Conservation (phyloP, 2,888 invertebrate genomes). For the Parnassius mnemosyne region DNA sequence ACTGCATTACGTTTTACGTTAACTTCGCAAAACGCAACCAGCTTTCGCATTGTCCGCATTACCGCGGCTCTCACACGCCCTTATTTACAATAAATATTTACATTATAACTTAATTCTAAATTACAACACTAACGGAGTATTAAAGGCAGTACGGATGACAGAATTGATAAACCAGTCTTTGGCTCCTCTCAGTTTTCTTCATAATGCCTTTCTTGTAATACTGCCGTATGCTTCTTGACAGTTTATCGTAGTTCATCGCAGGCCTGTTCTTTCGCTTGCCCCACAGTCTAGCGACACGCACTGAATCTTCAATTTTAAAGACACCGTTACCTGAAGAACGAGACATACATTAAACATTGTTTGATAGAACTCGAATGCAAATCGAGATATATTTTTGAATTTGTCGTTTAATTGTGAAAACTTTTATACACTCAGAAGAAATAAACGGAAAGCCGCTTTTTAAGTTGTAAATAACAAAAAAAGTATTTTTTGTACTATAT, state of each 20-base stretch:
- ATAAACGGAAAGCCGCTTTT: not conserved
- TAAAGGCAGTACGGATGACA: constrained; percentile 96
- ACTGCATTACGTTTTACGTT: constrained; percentile 61
- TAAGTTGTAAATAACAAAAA: not conserved
- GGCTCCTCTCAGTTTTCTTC: constrained; percentile 99
- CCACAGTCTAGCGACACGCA: constrained; percentile 98
- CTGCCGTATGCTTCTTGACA: constrained; percentile 97
- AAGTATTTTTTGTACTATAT: constrained; percentile 12
- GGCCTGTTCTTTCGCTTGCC: constrained; percentile 98
- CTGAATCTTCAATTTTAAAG: constrained; percentile 99
- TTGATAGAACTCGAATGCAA: constrained; percentile 32
- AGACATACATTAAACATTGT: constrained; percentile 58
- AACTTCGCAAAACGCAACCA: constrained; percentile 58
- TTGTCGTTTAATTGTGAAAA: too few species aligned
- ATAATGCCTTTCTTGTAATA: constrained; percentile 99
- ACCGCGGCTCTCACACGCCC: constrained; percentile 65
- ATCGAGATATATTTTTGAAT: constrained; percentile 22
- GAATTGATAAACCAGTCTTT: constrained; percentile 99
- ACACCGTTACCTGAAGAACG: constrained; percentile 86
- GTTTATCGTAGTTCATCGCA: constrained; percentile 99
- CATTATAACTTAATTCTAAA: constrained; percentile 51
- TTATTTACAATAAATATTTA: constrained; percentile 58
- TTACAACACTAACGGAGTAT: constrained; percentile 36
- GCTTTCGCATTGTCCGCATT: constrained; percentile 66
- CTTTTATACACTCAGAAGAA: too few species aligned